phyloP scores from a whole-genome alignment of 2,113 vertebrate genomes.

The Hydrochoerus hydrochaeris region DNA sequence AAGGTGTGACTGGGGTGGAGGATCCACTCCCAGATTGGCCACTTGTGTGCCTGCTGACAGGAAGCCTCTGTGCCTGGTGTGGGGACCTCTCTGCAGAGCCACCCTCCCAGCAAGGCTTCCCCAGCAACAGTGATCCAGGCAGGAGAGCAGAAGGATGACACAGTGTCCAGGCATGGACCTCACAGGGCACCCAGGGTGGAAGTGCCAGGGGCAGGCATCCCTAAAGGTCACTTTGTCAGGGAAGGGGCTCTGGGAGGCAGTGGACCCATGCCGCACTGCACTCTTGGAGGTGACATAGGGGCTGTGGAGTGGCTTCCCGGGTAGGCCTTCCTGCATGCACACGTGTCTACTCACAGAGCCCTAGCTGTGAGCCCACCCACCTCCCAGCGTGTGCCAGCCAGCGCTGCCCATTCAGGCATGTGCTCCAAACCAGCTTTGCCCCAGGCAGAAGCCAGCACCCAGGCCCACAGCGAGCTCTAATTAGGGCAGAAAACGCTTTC shows the following conservation, averaged over 20 bases:
- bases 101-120: background rate
- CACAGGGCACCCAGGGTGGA: background rate
- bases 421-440: background rate
- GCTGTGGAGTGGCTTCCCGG: background rate
- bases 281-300: background rate
- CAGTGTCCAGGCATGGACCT: background rate
- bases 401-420: background rate
- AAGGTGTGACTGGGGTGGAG: background rate
- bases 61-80: background rate
- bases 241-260: background rate
- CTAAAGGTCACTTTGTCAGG: background rate
- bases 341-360: background rate
- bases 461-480: background rate
- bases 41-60: background rate
- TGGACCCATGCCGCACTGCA: fast-evolving
- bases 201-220: background rate
- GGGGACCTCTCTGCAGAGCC: background rate
- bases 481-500: background rate
- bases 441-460: background rate
- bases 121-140: background rate
- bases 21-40: background rate
- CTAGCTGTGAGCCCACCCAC: background rate
- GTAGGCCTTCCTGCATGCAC: background rate
- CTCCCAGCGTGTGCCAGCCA: background rate
- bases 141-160: background rate